These are phyloP conservation scores for Blastomussa wellsi DNA, from an alignment of 92 coral and sea anemone species.

Conservation along the genomic window DNA sequence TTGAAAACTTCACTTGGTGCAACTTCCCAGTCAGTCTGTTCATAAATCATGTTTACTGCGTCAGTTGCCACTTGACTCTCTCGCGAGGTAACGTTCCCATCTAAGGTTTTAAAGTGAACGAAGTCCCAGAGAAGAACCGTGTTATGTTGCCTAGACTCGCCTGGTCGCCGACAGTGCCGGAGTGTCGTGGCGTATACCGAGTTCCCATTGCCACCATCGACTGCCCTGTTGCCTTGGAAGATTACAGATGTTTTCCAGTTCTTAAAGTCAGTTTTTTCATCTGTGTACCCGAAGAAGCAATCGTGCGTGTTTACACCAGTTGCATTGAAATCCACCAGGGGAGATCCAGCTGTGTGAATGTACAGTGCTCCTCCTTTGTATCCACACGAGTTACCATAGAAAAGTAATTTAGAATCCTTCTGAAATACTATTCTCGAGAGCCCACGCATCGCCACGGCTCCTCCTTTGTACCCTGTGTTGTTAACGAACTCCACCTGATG, in stretches of 20 bases:
- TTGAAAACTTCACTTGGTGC: slow-evolving; percentile 79
- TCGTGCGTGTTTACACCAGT: slow-evolving; percentile 64
- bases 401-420: slow-evolving; percentile 58
- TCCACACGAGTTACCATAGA: slow-evolving; percentile 56
- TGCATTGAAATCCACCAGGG: slow-evolving; percentile 73
- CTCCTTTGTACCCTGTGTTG: slow-evolving; percentile 85
- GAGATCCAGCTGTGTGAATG: slow-evolving; percentile 85
- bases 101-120: slow-evolving; percentile 50
- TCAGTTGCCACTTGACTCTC: slow-evolving; percentile 68
- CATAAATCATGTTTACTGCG: slow-evolving; percentile 61
- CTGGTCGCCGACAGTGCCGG: slow-evolving; percentile 71
- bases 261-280: slow-evolving; percentile 36
- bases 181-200: slow-evolving; percentile 91
- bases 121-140: slow-evolving; percentile 72
- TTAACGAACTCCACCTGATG: slow-evolving; percentile 56
- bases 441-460: slow-evolving; percentile 89
- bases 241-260: slow-evolving; percentile 67
- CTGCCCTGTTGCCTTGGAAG: slow-evolving; percentile 71
- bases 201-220: slow-evolving; percentile 46
- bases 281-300: slow-evolving; percentile 74
- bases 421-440: slow-evolving; percentile 56
- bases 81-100: slow-evolving; percentile 47
- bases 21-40: slow-evolving; percentile 72
- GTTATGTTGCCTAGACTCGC: slow-evolving; percentile 65
- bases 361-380: slow-evolving; percentile 91